Percentiles rank a stretch among this genome's conserved stretches.
Conservation (phyloP, 2,113 vertebrate species). For the Mionectes macconnelli region DNA sequence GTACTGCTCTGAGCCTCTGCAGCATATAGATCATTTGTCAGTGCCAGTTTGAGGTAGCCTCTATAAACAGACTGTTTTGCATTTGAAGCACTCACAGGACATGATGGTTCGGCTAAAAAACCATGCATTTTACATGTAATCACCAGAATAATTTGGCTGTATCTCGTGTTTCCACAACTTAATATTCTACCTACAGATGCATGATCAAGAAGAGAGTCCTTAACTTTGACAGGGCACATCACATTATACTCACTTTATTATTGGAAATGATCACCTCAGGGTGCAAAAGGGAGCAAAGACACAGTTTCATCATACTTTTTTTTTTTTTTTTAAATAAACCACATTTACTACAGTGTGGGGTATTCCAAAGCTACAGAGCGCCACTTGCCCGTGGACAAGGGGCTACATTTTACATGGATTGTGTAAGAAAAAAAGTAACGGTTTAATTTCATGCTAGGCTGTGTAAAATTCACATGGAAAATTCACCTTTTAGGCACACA, state of each 20-base stretch:
- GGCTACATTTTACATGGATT: not conserved
- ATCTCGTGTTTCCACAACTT: slow-evolving; percentile 50
- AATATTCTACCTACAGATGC: slow-evolving; percentile 63
- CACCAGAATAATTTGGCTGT: slow-evolving; percentile 60
- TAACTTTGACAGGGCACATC: slow-evolving; percentile 65
- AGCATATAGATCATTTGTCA: slow-evolving; percentile 55
- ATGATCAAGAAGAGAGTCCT: slow-evolving; percentile 63
- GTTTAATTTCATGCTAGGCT: not conserved
- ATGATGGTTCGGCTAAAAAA: slow-evolving; percentile 3
- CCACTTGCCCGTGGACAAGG: slow-evolving; percentile 36
- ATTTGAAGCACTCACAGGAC: slow-evolving; percentile 61
- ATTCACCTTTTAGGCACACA: not conserved
- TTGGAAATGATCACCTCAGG: slow-evolving; percentile 66
- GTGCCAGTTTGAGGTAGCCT: slow-evolving; percentile 32
- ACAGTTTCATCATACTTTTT: not conserved
- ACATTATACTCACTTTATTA: slow-evolving; percentile 68
- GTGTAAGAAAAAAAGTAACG: not conserved
- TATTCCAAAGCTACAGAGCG: slow-evolving; percentile 48
- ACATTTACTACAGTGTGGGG: not conserved
- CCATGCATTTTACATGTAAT: slow-evolving; percentile 59
- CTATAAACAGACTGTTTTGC: slow-evolving; percentile 53
- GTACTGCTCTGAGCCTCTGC: slow-evolving; percentile 13
- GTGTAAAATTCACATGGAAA: not conserved
- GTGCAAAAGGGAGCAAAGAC: slow-evolving; percentile 46
- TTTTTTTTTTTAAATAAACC: not conserved